These are phyloP conservation scores for Phyllotreta cruciferae DNA, from an alignment of 2,888 invertebrate genomes.

Conservation along the genomic window DNA sequence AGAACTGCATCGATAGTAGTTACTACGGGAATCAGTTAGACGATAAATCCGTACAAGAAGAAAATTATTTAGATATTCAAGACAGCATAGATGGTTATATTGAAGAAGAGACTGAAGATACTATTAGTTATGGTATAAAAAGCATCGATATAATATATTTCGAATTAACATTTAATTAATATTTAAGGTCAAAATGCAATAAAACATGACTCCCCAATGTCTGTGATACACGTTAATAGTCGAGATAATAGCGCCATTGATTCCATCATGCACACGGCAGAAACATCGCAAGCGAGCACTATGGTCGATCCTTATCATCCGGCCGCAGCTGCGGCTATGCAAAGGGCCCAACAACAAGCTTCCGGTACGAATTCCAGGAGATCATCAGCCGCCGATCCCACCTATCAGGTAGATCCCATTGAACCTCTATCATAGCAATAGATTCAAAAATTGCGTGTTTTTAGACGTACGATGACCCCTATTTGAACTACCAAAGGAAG, in stretches of 20 bases:
- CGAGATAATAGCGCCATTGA: conserved; percentile 50
- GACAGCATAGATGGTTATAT: conserved; percentile 63
- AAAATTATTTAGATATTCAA: conserved; percentile 49
- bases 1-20: conserved; percentile 59
- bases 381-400: conserved; percentile 43
- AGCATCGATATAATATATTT: no score
- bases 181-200: conserved; percentile 48
- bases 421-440: no score
- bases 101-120: conserved; percentile 54
- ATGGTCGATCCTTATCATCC: conserved; percentile 65
- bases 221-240: conserved; percentile 60
- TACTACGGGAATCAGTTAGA: conserved; percentile 36
- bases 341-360: conserved; percentile 24
- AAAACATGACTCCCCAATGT: conserved; percentile 60
- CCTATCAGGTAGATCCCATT: conserved; percentile 21
- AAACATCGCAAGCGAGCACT: conserved; percentile 62
- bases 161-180: no score
- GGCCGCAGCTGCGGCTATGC: conserved; percentile 39
- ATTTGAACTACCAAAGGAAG: conserved; percentile 29
- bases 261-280: conserved; percentile 51
- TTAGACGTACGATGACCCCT: conserved; percentile 47
- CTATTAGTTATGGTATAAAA: conserved; percentile 36
- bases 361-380: conserved; percentile 39
- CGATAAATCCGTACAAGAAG: conserved; percentile 38
- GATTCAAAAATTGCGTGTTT: background rate